Percentiles rank a stretch among this genome's conserved stretches.
Conservation (phyloP, 2,888 invertebrate genomes). For the Gastracanthus pulcherrimus region DNA sequence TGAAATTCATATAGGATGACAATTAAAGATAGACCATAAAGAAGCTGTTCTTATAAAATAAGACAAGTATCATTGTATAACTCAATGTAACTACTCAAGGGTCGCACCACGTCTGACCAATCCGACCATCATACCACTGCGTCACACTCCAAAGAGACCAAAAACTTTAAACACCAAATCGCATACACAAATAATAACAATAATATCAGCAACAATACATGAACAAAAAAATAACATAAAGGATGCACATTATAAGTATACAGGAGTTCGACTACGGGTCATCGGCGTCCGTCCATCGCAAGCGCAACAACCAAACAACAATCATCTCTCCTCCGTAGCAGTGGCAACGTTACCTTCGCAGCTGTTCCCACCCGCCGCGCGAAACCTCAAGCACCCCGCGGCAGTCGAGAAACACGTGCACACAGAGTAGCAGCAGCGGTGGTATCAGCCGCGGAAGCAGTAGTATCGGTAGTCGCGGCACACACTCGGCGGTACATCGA, state of each 20-base stretch:
- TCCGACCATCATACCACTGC: neutral
- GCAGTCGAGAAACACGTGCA: constrained; percentile 16
- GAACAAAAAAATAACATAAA: constrained; percentile 18
- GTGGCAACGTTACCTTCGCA: constrained; percentile 27
- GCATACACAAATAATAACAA: constrained; percentile 1
- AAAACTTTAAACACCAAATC: neutral
- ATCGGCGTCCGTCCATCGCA: neutral
- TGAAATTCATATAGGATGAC: too few species aligned
- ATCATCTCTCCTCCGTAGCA: neutral
- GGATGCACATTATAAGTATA: constrained; percentile 5
- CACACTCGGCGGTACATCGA: neutral
- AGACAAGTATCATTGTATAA: neutral
- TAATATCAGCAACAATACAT: too few species aligned
- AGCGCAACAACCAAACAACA: neutral
- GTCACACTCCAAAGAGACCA: neutral
- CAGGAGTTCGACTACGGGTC: neutral
- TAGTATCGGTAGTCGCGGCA: neutral
- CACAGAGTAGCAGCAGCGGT: neutral
- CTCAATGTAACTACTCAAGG: too few species aligned
- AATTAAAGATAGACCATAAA: too few species aligned
- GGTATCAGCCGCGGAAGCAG: neutral
- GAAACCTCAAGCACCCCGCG: neutral
- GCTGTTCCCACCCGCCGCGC: neutral
- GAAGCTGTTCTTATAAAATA: neutral
- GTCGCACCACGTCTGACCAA: neutral